Conservation (phyloP, 2,797 vertebrate species). For the Scolopax bukidnonensis region DNA sequence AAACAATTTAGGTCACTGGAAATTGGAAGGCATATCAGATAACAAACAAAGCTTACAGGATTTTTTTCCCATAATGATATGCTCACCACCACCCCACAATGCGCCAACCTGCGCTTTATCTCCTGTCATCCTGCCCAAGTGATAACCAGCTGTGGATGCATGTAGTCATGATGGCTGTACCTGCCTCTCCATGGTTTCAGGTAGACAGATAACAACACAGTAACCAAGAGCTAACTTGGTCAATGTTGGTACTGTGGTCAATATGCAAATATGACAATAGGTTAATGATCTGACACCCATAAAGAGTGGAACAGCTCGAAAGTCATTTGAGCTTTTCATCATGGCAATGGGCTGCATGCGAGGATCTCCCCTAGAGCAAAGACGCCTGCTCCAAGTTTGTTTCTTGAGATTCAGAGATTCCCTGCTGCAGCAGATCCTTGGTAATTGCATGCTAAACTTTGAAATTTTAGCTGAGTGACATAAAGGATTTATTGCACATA, state of each 20-base stretch:
- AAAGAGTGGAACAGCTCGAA: neutral
- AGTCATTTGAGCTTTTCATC: neutral
- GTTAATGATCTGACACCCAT: neutral
- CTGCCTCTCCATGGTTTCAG: neutral
- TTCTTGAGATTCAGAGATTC: neutral
- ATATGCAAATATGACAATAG: neutral
- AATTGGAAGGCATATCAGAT: neutral
- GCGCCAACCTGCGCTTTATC: neutral
- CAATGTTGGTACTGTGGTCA: neutral
- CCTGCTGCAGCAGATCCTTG: neutral
- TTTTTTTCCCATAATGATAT: neutral
- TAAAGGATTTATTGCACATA: neutral
- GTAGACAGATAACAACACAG: neutral
- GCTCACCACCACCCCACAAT: neutral
- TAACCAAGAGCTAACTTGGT: neutral
- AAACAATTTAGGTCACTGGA: conserved; percentile 37
- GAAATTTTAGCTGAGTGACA: neutral
- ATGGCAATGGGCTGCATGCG: neutral
- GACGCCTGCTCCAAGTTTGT: neutral
- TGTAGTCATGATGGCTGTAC: neutral
- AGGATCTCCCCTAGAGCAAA: neutral
- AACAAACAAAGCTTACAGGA: neutral
- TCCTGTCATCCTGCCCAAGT: neutral
- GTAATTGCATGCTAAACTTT: neutral
- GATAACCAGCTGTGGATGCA: neutral